These are phyloP conservation scores for Picathartes gymnocephalus DNA, from an alignment of 2,113 vertebrate genomes.

Conservation along the genomic window DNA sequence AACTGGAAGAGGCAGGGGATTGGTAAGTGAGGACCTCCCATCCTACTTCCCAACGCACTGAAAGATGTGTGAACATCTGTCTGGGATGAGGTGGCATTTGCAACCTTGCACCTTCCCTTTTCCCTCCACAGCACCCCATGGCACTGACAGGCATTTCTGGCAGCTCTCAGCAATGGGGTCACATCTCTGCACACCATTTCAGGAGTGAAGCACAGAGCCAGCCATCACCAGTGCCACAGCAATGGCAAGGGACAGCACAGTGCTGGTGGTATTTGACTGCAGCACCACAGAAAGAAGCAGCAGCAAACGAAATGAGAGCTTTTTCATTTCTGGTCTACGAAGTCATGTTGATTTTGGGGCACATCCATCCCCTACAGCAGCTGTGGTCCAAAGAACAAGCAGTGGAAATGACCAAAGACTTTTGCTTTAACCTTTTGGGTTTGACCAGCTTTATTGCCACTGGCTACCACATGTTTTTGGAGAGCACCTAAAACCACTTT, in stretches of 20 bases:
- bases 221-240: not conserved
- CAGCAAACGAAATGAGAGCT: not conserved
- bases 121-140: too few species aligned
- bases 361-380: not conserved
- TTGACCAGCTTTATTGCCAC: not conserved
- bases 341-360: not conserved
- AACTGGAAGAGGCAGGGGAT: not conserved
- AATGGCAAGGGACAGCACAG: rapidly evolving
- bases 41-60: not conserved
- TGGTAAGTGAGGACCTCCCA: not conserved
- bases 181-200: not conserved
- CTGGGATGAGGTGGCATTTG: not conserved
- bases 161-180: not conserved
- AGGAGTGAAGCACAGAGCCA: rapidly evolving
- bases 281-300: not conserved
- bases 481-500: not conserved
- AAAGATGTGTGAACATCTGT: not conserved
- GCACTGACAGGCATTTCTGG: not conserved
- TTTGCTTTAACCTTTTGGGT: not conserved
- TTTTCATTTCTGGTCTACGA: not conserved
- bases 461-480: not conserved
- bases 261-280: not conserved
- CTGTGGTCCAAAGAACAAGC: not conserved
- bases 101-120: too few species aligned
- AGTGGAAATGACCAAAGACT: not conserved